Evolutionary conservation across 2,113 vertebrate genomes (phyloP).

Genomic region (Sander vitreus): DNA sequence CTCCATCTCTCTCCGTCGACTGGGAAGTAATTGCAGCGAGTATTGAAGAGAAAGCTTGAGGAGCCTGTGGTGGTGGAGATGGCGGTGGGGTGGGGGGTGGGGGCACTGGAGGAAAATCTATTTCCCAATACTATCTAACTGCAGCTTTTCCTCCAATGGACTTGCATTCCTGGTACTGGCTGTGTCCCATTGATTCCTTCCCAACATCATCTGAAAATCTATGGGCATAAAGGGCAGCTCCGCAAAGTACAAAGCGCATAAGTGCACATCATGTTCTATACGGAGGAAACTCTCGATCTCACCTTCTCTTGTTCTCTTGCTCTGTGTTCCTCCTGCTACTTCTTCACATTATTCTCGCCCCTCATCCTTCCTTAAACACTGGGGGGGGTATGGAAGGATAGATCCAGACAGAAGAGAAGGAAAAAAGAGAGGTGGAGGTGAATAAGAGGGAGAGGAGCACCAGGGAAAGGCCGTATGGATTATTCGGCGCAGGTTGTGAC

Average conservation of each 20-base stretch:
- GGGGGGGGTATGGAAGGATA: slow-evolving; percentile 22
- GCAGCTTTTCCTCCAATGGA: slow-evolving; percentile 89
- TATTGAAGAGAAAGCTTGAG: slow-evolving; percentile 89
- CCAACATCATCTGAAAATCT: slow-evolving; percentile 92
- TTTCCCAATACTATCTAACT: slow-evolving; percentile 90
- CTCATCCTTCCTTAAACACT: slow-evolving; percentile 40
- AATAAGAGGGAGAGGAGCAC: slow-evolving; percentile 34
- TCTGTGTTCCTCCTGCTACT: slow-evolving; percentile 25
- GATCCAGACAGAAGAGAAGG: slow-evolving; percentile 39
- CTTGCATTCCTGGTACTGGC: slow-evolving; percentile 91
- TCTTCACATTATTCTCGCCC: slow-evolving; percentile 46
- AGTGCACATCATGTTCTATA: slow-evolving; percentile 76
- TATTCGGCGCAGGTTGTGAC: slow-evolving; percentile 71
- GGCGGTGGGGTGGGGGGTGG: background rate
- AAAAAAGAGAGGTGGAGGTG: slow-evolving; percentile 40
- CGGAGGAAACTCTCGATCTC: slow-evolving; percentile 62
- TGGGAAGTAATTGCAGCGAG: slow-evolving; percentile 90
- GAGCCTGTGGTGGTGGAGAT: slow-evolving; percentile 36
- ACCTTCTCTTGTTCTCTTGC: slow-evolving; percentile 43
- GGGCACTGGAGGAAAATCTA: slow-evolving; percentile 88
- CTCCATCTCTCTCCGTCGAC: slow-evolving; percentile 86
- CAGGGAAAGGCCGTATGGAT: slow-evolving; percentile 62
- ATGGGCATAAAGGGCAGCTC: slow-evolving; percentile 88
- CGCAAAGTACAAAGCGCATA: slow-evolving; percentile 78
- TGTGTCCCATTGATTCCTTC: slow-evolving; percentile 89